phyloP scores from a whole-genome alignment of 2,888 invertebrate species.

The Rotaria sp. region DNA sequence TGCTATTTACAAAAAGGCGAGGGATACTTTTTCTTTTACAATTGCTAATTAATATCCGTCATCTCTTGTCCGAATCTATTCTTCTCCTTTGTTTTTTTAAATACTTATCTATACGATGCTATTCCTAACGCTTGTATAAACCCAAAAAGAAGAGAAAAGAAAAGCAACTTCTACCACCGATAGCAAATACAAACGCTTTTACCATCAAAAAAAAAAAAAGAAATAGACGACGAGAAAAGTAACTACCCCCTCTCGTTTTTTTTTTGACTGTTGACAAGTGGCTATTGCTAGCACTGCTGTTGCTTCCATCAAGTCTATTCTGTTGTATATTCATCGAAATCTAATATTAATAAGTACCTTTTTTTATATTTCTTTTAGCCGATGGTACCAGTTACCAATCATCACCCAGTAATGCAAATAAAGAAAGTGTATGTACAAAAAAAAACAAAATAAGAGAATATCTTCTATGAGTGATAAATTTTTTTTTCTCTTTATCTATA shows the following conservation, averaged over 20 bases:
- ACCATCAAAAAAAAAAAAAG: not conserved
- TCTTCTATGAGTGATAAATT: not conserved
- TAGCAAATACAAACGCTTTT: not conserved
- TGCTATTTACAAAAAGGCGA: too few relatives aligned
- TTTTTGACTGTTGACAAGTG: not conserved
- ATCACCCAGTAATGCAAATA: not conserved
- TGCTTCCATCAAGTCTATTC: slow-evolving; percentile 1
- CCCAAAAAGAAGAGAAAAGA: not conserved
- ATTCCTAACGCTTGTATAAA: too few relatives aligned
- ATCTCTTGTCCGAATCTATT: too few relatives aligned
- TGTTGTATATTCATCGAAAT: not conserved
- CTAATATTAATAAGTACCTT: not conserved
- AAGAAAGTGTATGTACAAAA: not conserved
- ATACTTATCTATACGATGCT: too few relatives aligned
- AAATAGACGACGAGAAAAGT: not conserved
- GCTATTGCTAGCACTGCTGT: not conserved
- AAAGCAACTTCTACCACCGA: not conserved
- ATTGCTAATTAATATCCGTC: not conserved
- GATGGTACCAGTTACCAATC: slow-evolving; percentile 14
- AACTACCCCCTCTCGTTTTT: not conserved
- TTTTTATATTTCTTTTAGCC: not conserved
- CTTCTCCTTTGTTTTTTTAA: too few relatives aligned
- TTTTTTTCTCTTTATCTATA: not conserved
- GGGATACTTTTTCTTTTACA: not conserved
- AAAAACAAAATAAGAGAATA: not conserved